Base-by-base conservation (phyloP, 1,140 invertebrate species). In the Asobara japonica region DNA sequence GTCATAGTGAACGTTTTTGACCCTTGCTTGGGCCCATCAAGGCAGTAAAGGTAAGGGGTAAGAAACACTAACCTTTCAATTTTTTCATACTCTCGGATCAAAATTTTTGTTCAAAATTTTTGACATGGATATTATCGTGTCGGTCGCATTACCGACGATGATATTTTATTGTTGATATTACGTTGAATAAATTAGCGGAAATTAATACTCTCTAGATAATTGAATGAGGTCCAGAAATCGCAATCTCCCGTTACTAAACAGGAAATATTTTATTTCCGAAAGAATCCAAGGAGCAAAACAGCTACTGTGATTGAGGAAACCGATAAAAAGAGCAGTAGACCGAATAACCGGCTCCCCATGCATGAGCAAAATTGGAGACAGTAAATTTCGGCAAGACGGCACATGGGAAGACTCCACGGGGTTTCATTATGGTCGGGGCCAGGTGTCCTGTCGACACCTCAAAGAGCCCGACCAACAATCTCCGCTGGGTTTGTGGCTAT, bases 361-460 rank as follows among this genome's bases (percentile, higher is more conserved):
- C 51, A 56, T 56, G 51, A 56, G 51, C 51, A 56, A 56, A 56
- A 56, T 56, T 56, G 51, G 51, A 56, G 51, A 56, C 51, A 25
- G 51, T 56, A 56, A 56, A 56, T 56, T 22, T 56, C 51, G 18
- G 51, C 22, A 56, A 56, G 51, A 56, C 51, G 51, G 25, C 51
- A 20, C 20, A 75, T 22, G 29, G 51, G 18, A 31, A 27, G 48
- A 25, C 67, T 6, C 78, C 45, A 56, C 74, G 69, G 79, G 78
- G 61, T 33, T 41, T 75, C 60, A 76, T 78, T 78, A 76, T 79
- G 62, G 74, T 64, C 10, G 64, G 31, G 65, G 22, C 79, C 79
- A 80, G 79, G 79, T 80, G 79, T 79, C 76, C 79, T 75, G 77
- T 75, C 78, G 77, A 71, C 78, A 78, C 77, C 74, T 78, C 71